Base-by-base conservation (phyloP, 23 tunicate species). In the Phallusia fumigata region DNA sequence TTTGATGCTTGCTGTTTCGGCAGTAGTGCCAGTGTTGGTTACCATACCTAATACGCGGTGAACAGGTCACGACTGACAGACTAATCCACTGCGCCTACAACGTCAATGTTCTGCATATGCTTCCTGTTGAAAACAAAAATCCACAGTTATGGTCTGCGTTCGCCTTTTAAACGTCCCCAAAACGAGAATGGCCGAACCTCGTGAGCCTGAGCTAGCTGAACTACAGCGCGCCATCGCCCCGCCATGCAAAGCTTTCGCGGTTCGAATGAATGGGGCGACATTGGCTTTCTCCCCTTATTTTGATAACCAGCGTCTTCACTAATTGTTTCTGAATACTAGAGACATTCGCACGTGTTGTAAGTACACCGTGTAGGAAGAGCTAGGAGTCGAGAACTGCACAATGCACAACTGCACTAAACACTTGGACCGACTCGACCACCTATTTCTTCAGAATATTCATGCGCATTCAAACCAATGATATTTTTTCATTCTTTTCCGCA, bases 241-340 rank as follows among this genome's bases (percentile, higher is more conserved):
- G 58, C 36, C 58, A 77, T 31, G 58, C 33, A 77, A 45, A 77
- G 18, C 28, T 58, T 58, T 58, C 83, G 74, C 83, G 35, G 36
- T 80, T 30, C 35, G 74, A 80, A 74, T 82, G 81, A 87, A 81
- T 82, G 91, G 81, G 69, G 65, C 78, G 86, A 87, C 91, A 87
- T 81, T 87, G 86, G 91, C 86, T 76, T 87, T 87, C 86, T 87
- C 86, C 91, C 91, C 91, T 87, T 83, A 88, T 88, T 83, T 83
- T 88, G 92, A 88, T 88, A 88, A 88, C 92, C 87, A 88, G 52
- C 83, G 84, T 80, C 92, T 88, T 88, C 87, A 53, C 92, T 88
- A 88, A 88, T 88, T 88, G 92, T 88, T 88, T 83, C 92, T 81
- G 87, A 88, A 88, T 87, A 79, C 92, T 83, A 82, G 92, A 81